Base-by-base conservation (phyloP, 2,797 vertebrate species). In the Scarus forsteni region DNA sequence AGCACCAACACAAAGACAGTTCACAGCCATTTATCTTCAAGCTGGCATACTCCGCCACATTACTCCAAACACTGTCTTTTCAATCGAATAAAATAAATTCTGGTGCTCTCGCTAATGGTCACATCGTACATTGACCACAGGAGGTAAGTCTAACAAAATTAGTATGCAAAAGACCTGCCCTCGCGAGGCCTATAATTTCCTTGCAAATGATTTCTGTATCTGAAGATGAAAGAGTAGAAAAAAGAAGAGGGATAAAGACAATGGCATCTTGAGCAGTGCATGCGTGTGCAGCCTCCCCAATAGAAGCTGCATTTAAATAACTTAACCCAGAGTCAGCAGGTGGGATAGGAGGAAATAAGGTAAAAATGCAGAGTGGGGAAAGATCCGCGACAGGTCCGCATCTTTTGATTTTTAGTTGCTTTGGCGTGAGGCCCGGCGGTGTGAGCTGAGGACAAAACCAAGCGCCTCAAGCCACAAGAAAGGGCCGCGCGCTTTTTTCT, bases 71-170 rank as follows among this genome's bases (percentile, higher is more conserved):
- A 88, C 73, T 42, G 52, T 77, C 72, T 81, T 72, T 81, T 79
- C 83, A 86, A 85, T 88, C 76, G 85, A 90, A 92, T 86, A 84
- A 91, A 93, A 94, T 87, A 88, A 91, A 96, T 85, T 95, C 93
- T 92, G 60, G 89, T 92, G 87, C 95, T 93, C 94, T 94, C 94
- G 88, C 94, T 97, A 97, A 96, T 96, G 96, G 96, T 94, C 94
- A 94, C 95, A 95, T 91, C 92, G 94, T 95, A 95, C 95, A 94
- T 84, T 93, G 95, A 96, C 96, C 95, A 89, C 95, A 91, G 97
- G 97, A 97, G 96, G 96, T 96, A 97, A 97, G 95, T 95, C 96
- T 98, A 98, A 98, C 96, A 97, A 96, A 97, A 98, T 98, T 97
- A 98, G 96, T 97, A 98, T 98, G 96, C 97, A 97, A 98, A 98